Base-by-base conservation (phyloP, 2,888 invertebrate species). In the Dynastes tityus region DNA sequence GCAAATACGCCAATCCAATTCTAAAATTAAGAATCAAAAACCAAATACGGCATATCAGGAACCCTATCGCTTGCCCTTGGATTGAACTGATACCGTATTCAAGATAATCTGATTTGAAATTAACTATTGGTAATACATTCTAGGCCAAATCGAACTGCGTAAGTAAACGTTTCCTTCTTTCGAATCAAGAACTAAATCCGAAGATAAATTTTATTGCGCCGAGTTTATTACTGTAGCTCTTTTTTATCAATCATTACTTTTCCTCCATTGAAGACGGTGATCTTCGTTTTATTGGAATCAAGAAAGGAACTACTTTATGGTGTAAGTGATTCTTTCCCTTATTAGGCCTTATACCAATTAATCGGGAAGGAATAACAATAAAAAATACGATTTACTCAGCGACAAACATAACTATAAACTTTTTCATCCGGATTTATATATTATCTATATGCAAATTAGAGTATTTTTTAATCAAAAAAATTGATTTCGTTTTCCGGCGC, bases 81-180 rank as follows among this genome's bases (percentile, higher is more conserved):
- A 58, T 37, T 16, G 16, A 71, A 71, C 32, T 29, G 71, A 71
- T 70, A 53, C 27, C 45, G 45, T 37, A 70, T 70, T 70, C 51
- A 9, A 70, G 70, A 51, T 71, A 71, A 58, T 71, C 71, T 71
- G 53, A 70, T 70, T 71, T 32, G 71, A 49, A 65, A 55, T 71
- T 71, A 71, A 71, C 71, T 71, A 71, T 71, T 37, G 55, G 32
- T 55, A 49, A 55, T 71, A 71, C 55, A 16, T 55, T 71, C 55
- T 71, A 71, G 71, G 53, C 37, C 55, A 55, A 55, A 51, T 71
- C 68, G 22, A 32, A 55, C 71, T 58, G 51, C 68, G 68, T 68
- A 71, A 53, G 16, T 71, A 55, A 32, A 29, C 13, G 55, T 37
- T 55, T 71, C 53, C 55, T 55, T 71, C 70, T 55, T 55, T 71